A percentile compares a stretch with the other conserved stretches of the same genome.
Conservation (phyloP, 2,113 vertebrate species). For the Catagonus wagneri region DNA sequence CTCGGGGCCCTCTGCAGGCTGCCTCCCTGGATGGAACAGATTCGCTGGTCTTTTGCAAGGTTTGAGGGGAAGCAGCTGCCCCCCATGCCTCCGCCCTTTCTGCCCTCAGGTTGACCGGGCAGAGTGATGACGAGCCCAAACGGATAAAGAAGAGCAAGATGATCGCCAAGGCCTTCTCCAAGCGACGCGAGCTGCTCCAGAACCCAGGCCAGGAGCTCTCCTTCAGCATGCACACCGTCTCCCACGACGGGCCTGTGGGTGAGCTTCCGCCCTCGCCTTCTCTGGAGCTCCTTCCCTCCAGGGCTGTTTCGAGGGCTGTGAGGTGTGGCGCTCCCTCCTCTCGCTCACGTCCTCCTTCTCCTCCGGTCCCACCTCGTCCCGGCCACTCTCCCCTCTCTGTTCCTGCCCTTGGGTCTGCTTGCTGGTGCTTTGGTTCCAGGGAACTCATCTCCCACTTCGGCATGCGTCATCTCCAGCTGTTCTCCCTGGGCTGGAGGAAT, state of each 20-base stretch:
- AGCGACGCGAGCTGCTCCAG: conserved; percentile 96
- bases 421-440: not conserved
- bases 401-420: not conserved
- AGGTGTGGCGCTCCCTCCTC: not conserved
- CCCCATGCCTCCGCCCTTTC: not conserved
- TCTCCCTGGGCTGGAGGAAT: not conserved
- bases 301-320: not conserved
- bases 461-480: not conserved
- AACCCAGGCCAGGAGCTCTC: conserved; percentile 96
- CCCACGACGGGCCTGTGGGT: conserved; percentile 98
- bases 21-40: not conserved
- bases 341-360: too few species aligned
- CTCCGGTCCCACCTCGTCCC: too few species aligned
- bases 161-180: conserved; percentile 99
- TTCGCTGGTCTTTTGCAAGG: not conserved
- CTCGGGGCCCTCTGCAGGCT: not conserved
- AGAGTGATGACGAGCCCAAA: conserved; percentile 96
- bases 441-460: not conserved
- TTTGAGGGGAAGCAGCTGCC: not conserved
- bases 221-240: conserved; percentile 98
- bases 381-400: not conserved
- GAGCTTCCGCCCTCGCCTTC: not conserved
- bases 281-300: not conserved
- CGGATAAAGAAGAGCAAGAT: conserved; percentile 99
- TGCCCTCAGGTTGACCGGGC: conserved; percentile 92